Conservation (phyloP, 2,888 invertebrate genomes). For the Hoplodrina ambigua region DNA sequence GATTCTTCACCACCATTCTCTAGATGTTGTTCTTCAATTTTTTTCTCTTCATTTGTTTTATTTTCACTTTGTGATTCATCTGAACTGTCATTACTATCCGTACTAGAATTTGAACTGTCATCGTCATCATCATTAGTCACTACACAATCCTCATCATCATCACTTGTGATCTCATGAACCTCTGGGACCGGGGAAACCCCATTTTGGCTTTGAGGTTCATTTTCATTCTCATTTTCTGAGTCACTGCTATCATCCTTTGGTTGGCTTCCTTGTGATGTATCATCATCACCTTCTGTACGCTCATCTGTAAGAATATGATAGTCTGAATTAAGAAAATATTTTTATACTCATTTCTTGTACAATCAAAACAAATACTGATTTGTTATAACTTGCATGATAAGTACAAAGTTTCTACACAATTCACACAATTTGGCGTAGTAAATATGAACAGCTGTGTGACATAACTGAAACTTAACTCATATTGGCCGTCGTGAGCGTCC, state of each 20-base stretch:
- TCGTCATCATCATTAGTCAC: conserved; percentile 89
- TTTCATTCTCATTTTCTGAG: conserved; percentile 81
- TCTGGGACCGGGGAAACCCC: conserved; percentile 84
- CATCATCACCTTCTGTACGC: conserved; percentile 88
- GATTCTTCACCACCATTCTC: conserved; percentile 87
- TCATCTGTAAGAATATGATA: conserved; percentile 79
- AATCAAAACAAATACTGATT: conserved; percentile 36
- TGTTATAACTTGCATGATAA: conserved; percentile 11
- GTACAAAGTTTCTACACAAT: conserved; percentile 50
- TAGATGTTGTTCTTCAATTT: conserved; percentile 86
- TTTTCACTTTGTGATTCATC: conserved; percentile 87
- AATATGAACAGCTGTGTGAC: conserved; percentile 41
- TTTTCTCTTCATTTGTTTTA: conserved; percentile 88
- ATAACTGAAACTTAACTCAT: conserved; percentile 64
- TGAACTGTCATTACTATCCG: conserved; percentile 91
- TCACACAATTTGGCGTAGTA: conserved; percentile 32
- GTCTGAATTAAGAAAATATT: conserved; percentile 23
- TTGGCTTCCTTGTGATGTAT: conserved; percentile 87
- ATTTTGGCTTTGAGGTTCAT: conserved; percentile 84
- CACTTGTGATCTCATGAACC: conserved; percentile 89
- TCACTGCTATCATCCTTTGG: conserved; percentile 87
- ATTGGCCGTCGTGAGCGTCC: conserved; percentile 67
- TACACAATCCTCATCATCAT: conserved; percentile 90
- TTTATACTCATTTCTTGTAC: conserved; percentile 1
- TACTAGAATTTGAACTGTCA: conserved; percentile 90